Evolutionary conservation across 2,797 vertebrate genomes (phyloP).

Genomic region (Merluccius polli): DNA sequence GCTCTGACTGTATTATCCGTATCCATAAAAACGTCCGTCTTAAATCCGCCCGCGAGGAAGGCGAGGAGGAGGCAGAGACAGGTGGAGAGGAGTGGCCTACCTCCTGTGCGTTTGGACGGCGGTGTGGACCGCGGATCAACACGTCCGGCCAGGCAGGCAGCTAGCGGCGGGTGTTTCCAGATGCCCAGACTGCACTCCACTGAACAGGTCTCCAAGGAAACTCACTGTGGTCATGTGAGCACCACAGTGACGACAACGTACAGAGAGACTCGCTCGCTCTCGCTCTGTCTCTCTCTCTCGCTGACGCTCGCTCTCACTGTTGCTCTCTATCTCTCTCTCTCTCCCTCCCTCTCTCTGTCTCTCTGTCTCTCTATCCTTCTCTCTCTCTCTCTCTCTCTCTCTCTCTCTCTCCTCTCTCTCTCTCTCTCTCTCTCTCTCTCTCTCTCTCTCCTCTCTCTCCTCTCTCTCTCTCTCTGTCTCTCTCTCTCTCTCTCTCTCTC

Average conservation of each 20-base stretch:
- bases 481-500: neutral
- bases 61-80: neutral
- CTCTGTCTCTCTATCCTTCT: too few relatives aligned
- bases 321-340: neutral
- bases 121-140: neutral
- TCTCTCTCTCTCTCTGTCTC: too few relatives aligned
- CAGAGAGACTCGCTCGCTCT: neutral
- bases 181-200: neutral
- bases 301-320: neutral
- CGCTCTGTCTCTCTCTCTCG: neutral
- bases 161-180: neutral
- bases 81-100: neutral
- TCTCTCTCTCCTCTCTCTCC: too few relatives aligned
- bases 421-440: neutral
- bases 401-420: neutral
- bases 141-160: neutral
- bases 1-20: neutral
- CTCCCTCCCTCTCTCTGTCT: too few relatives aligned
- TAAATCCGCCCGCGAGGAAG: neutral
- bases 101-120: neutral
- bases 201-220: slow-evolving; percentile 1
- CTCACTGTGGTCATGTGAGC: slow-evolving; percentile 4
- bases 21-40: neutral
- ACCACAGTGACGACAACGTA: neutral
- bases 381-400: too few relatives aligned